Conservation (phyloP, 2,888 invertebrate genomes). For the Pogonocherus hispidulus region DNA sequence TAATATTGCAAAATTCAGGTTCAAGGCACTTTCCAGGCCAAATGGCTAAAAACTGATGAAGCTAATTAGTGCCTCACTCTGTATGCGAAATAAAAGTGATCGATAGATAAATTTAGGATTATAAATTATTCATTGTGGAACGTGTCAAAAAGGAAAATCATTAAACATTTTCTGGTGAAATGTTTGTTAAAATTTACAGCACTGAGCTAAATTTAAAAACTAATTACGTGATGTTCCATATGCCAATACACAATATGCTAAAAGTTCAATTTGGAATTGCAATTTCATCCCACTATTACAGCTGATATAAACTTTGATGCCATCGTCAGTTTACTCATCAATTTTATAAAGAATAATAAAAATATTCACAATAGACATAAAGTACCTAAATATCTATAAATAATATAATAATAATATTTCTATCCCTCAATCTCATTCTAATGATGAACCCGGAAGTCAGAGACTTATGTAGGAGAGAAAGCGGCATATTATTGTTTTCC, state of each 20-base stretch:
- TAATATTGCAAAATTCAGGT: too few relatives aligned
- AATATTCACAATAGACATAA: neutral
- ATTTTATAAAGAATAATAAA: slow-evolving; percentile 15
- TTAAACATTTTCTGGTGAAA: neutral
- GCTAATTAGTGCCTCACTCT: too few relatives aligned
- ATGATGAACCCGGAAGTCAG: too few relatives aligned
- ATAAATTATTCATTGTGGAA: neutral
- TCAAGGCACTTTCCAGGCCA: too few relatives aligned
- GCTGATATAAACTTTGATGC: slow-evolving; percentile 22
- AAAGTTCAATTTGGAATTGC: slow-evolving; percentile 16
- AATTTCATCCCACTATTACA: slow-evolving; percentile 23
- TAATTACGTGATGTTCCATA: slow-evolving; percentile 14
- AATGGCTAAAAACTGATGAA: too few relatives aligned
- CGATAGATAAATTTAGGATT: neutral
- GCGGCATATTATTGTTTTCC: too few relatives aligned
- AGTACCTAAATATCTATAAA: too few relatives aligned
- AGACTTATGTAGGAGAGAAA: too few relatives aligned
- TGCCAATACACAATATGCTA: slow-evolving; percentile 10
- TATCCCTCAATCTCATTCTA: too few relatives aligned
- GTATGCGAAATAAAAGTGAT: neutral
- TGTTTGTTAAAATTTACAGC: slow-evolving; percentile 1
- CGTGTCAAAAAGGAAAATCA: neutral
- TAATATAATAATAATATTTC: too few relatives aligned
- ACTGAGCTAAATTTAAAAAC: slow-evolving; percentile 15
- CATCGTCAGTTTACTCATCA: slow-evolving; percentile 4